Conservation (phyloP, 2,113 vertebrate genomes). For the Carassius gibelio region DNA sequence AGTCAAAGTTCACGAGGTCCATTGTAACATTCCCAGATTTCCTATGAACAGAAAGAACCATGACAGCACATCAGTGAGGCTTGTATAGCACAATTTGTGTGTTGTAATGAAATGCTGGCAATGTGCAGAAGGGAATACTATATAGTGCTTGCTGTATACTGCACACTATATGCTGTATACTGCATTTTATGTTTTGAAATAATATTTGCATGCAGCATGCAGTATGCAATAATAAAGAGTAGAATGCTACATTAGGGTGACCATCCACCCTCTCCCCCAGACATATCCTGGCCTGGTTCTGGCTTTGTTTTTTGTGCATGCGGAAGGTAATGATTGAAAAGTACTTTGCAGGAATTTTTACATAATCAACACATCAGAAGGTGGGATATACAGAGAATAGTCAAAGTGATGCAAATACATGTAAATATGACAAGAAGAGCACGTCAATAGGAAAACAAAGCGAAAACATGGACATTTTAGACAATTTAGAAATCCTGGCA, state of each 20-base stretch:
- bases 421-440: too few species aligned
- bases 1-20: conserved; percentile 23
- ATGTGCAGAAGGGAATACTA: neutral
- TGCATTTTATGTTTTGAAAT: neutral
- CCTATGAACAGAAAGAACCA: neutral
- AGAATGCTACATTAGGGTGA: neutral
- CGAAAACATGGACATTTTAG: too few species aligned
- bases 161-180: neutral
- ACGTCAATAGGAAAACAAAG: too few species aligned
- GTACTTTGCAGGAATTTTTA: too few species aligned
- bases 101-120: conserved; percentile 1
- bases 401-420: too few species aligned
- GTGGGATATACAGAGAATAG: too few species aligned
- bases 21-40: conserved; percentile 3
- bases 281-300: too few species aligned
- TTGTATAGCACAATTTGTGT: conserved; percentile 2
- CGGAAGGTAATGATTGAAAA: too few species aligned
- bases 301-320: too few species aligned
- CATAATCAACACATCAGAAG: too few species aligned
- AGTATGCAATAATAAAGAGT: neutral
- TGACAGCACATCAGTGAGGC: conserved; percentile 5
- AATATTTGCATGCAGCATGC: neutral
- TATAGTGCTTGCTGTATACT: neutral
- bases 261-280: neutral
- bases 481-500: too few species aligned